Conservation (phyloP, 2,888 invertebrate genomes). For the Mesochorus sp. region DNA sequence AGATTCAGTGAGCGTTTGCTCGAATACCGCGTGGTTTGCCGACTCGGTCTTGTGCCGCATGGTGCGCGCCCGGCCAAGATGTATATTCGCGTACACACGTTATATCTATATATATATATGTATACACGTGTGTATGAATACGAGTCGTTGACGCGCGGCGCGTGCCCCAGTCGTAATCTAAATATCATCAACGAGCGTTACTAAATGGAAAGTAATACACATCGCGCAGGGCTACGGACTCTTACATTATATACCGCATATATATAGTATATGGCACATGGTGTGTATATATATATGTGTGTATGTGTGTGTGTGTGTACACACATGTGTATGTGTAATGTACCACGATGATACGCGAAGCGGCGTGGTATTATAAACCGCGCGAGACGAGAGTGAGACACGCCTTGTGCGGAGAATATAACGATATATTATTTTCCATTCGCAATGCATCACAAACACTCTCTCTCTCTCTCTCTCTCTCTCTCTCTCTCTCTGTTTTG, state of each 20-base stretch:
- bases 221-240: conserved; percentile 43
- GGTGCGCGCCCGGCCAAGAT: conserved; percentile 17
- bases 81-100: not conserved
- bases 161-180: conserved; percentile 65
- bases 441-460: conserved; percentile 64
- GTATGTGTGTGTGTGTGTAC: not conserved
- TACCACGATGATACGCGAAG: conserved; percentile 48
- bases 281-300: conserved; percentile 4
- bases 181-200: conserved; percentile 68
- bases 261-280: conserved; percentile 12
- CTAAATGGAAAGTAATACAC: conserved; percentile 66
- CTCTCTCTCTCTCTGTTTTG: conserved; percentile 9
- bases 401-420: conserved; percentile 58
- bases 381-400: conserved; percentile 58
- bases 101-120: not conserved
- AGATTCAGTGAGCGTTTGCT: conserved; percentile 51
- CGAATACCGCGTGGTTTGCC: conserved; percentile 14
- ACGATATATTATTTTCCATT: conserved; percentile 67
- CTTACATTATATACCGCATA: conserved; percentile 27
- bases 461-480: conserved; percentile 18
- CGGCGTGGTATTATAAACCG: conserved; percentile 56
- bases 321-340: not conserved
- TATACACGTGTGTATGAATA: not conserved
- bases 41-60: conserved; percentile 9
- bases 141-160: conserved; percentile 61